Percentiles rank a stretch among this genome's conserved stretches.
Evolutionary conservation across 2,797 vertebrate genomes (phyloP).

Genomic region (Parotocinclus haroldoi): DNA sequence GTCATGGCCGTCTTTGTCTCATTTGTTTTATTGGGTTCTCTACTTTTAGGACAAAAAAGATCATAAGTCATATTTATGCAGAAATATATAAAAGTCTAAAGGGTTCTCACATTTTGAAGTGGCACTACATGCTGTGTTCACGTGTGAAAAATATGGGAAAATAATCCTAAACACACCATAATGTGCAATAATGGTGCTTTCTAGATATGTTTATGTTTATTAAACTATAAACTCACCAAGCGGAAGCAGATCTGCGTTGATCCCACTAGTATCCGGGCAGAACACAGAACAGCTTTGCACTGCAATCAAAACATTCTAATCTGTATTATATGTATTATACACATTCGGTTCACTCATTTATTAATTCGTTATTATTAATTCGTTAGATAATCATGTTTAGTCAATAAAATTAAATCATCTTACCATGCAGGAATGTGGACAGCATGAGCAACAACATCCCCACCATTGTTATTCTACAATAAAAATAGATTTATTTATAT

Average conservation of each 20-base stretch:
- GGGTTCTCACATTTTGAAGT: too few relatives aligned
- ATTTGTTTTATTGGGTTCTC: too few relatives aligned
- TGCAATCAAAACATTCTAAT: constrained; percentile 36
- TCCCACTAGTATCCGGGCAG: constrained; percentile 54
- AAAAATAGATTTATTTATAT: too few relatives aligned
- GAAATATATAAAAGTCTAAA: too few relatives aligned
- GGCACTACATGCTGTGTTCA: too few relatives aligned
- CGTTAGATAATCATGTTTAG: constrained; percentile 1
- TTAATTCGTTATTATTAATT: too few relatives aligned
- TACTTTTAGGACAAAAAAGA: too few relatives aligned
- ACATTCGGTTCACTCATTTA: neutral
- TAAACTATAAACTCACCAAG: constrained; percentile 51
- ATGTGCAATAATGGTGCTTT: neutral
- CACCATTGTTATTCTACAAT: constrained; percentile 17
- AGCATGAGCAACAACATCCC: constrained; percentile 5
- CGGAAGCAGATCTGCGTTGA: constrained; percentile 36
- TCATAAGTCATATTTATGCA: neutral
- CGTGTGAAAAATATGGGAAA: neutral
- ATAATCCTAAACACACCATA: too few relatives aligned
- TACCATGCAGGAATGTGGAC: constrained; percentile 6
- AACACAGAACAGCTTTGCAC: constrained; percentile 46
- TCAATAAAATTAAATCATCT: neutral
- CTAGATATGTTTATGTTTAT: neutral
- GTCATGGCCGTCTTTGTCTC: too few relatives aligned
- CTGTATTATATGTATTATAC: neutral